A percentile compares a stretch with the other conserved stretches of the same genome.
Conservation (phyloP, 2,888 invertebrate genomes). For the Galeruca laticollis region DNA sequence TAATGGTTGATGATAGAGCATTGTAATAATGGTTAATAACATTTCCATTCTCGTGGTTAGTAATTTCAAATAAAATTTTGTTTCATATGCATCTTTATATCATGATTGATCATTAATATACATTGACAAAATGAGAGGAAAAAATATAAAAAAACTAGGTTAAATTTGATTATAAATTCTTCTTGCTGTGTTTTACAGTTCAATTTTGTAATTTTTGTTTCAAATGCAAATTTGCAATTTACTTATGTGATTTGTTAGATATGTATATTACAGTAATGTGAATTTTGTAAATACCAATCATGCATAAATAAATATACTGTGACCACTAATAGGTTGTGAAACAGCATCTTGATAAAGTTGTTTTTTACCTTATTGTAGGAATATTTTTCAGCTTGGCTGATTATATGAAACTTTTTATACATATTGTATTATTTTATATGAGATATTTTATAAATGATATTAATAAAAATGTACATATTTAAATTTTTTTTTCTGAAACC, state of each 20-base stretch:
- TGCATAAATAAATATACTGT: constrained; percentile 47
- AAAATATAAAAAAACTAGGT: not conserved
- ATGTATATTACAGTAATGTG: constrained; percentile 22
- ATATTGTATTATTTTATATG: constrained; percentile 61
- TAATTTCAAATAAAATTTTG: no score
- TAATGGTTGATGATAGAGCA: no score
- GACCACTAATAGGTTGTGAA: constrained; percentile 56
- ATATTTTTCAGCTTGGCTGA: constrained; percentile 52
- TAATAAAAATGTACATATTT: constrained; percentile 53
- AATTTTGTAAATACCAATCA: constrained; percentile 35
- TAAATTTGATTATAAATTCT: not conserved
- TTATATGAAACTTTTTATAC: constrained; percentile 55
- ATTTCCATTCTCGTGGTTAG: no score
- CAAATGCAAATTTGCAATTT: constrained; percentile 45
- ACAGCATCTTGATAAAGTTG: constrained; percentile 47
- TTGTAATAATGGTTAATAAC: no score
- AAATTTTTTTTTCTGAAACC: not conserved
- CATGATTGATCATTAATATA: no score
- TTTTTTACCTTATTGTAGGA: constrained; percentile 47
- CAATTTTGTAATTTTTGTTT: constrained; percentile 10
- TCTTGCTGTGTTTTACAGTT: constrained; percentile 7
- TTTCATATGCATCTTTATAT: no score
- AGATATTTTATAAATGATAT: constrained; percentile 60
- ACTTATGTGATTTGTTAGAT: constrained; percentile 49
- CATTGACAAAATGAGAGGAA: no score